These are phyloP conservation scores for Syngnathus acus DNA, from an alignment of 2,797 vertebrate species.

Conservation along the genomic window DNA sequence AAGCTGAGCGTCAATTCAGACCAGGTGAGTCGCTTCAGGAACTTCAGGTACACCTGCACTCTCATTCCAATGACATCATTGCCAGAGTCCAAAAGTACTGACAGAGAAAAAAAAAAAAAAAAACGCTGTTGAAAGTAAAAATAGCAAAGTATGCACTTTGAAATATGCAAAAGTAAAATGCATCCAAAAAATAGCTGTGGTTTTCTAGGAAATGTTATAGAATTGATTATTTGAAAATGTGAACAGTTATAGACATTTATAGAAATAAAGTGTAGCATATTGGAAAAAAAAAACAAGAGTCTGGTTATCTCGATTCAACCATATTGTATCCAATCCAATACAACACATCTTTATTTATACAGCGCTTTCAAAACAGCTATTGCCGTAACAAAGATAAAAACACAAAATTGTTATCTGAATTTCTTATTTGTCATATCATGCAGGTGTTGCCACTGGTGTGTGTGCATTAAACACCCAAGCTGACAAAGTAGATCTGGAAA, in stretches of 20 bases:
- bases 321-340: too few relatives aligned
- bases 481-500: background rate
- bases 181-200: too few relatives aligned
- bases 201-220: too few relatives aligned
- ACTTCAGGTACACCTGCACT: background rate
- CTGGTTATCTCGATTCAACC: too few relatives aligned
- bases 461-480: background rate
- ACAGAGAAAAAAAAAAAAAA: background rate
- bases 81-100: background rate
- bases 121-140: too few relatives aligned
- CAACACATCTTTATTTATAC: too few relatives aligned
- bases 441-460: background rate
- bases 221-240: too few relatives aligned
- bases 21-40: conserved; percentile 46
- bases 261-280: too few relatives aligned
- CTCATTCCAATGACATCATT: background rate
- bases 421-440: background rate
- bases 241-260: too few relatives aligned
- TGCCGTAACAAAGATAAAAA: too few relatives aligned
- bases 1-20: conserved; percentile 63
- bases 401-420: background rate
- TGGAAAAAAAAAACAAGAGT: too few relatives aligned
- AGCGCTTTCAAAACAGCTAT: too few relatives aligned
- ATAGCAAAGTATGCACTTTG: background rate
- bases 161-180: background rate